A percentile compares a stretch with the other conserved stretches of the same genome.
phyloP scores from a whole-genome alignment of 2,888 invertebrate genomes.

The Monopis laevigella region DNA sequence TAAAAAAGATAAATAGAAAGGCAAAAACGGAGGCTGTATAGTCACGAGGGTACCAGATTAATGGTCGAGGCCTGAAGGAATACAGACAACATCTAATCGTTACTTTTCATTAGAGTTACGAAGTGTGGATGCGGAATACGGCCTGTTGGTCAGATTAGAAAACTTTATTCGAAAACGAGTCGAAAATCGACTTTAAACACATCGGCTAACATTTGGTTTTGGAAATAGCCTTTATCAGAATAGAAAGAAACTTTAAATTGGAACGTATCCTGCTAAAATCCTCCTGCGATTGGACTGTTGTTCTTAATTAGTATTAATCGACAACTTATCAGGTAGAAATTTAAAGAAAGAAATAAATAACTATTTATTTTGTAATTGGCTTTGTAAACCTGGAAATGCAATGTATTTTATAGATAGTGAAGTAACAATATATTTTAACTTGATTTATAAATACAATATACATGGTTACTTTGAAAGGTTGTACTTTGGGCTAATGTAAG shows the following conservation, averaged over 20 bases:
- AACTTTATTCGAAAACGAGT: conserved; percentile 55
- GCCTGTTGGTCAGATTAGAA: conserved; percentile 62
- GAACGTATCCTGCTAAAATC: conserved; percentile 66
- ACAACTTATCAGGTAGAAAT: conserved; percentile 36
- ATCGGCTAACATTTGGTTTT: conserved; percentile 61
- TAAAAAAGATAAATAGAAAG: conserved; percentile 1
- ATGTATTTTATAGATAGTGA: no score
- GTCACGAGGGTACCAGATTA: conserved; percentile 39
- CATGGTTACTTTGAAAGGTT: no score
- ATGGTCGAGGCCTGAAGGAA: conserved; percentile 32
- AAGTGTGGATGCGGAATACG: conserved; percentile 56
- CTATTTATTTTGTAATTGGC: conserved; percentile 6
- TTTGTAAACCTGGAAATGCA: no score
- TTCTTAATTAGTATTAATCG: conserved; percentile 66
- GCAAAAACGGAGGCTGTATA: conserved; percentile 1
- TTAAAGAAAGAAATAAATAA: conserved; percentile 8
- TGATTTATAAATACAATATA: no score
- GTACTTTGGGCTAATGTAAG: no score
- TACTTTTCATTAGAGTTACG: conserved; percentile 65
- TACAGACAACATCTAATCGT: conserved; percentile 56
- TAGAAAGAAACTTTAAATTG: conserved; percentile 65
- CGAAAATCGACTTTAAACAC: conserved; percentile 65
- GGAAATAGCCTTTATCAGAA: conserved; percentile 45
- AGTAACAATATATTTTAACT: no score
- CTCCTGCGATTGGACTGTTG: conserved; percentile 63